phyloP scores from a whole-genome alignment of 1,140 invertebrate species.

The Venturia canescens region DNA sequence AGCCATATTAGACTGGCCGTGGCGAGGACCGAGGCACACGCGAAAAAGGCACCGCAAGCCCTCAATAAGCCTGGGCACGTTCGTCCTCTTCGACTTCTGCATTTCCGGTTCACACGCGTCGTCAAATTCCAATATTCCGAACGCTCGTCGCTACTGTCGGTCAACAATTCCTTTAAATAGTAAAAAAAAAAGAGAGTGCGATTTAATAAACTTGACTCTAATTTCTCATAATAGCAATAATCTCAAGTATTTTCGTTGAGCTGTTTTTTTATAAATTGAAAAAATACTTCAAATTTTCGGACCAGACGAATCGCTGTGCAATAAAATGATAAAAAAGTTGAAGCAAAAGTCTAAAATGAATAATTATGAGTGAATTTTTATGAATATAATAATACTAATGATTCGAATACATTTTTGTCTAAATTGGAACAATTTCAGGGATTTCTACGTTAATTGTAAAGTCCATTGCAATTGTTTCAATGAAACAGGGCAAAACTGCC shows the following conservation, averaged over 20 bases:
- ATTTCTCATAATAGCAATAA: background rate
- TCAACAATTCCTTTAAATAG: constrained; percentile 73
- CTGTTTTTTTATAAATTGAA: background rate
- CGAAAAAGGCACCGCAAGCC: constrained; percentile 80
- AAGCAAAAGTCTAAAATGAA: no score
- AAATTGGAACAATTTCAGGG: no score
- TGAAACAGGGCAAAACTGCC: no score
- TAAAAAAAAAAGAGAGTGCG: background rate
- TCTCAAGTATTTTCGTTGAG: constrained; percentile 23
- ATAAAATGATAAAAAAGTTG: no score
- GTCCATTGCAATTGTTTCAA: no score
- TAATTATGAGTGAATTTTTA: no score
- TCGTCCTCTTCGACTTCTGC: constrained; percentile 63
- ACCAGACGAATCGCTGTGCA: no score
- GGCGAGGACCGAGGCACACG: constrained; percentile 81
- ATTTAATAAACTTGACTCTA: no score
- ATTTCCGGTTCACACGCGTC: constrained; percentile 65
- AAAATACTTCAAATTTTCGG: no score
- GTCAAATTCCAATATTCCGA: constrained; percentile 73
- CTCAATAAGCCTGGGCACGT: constrained; percentile 76
- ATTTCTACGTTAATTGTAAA: no score
- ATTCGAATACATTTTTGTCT: no score
- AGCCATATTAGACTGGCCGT: constrained; percentile 83
- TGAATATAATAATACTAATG: no score
- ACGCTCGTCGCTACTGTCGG: constrained; percentile 79